Evolutionary conservation across 2,797 vertebrate species (phyloP), one percentile per base, ranked within the genome.

Genomic region (Pempheris klunzingeri): DNA sequence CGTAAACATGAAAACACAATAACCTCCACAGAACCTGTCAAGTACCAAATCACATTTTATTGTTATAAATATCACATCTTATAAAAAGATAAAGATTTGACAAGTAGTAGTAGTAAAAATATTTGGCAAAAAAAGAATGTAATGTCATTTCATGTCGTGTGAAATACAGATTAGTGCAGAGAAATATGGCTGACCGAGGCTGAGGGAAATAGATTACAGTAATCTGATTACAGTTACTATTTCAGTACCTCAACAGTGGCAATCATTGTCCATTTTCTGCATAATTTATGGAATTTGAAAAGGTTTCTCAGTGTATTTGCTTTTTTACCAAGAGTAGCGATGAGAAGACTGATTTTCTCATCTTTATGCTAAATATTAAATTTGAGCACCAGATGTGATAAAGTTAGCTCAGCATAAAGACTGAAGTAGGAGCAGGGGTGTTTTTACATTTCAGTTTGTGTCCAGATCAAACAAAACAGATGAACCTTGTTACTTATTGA

Each of bases 51-150:
- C 93, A 93, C 88, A 90, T 94, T 94, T 95, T 94, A 94, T 94
- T 94, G 91, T 93, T 94, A 94, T 95, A 95, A 94, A 95, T 95
- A 95, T 94, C 89, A 93, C 91, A 90, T 92, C 80, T 92, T 93
- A 84, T 88, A 93, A 94, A 91, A 94, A 91, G 85, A 89, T 89
- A 88, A 90, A 78, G 83, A 86, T 90, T 85, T 84, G 18, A 91
- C 82, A 81, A 84, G 75, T 81, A 83, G 75, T 52, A 77, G 84
- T 79, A 77, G 73, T 77, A 88, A 85, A 89, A 84, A 80, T 81
- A 84, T 75, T 80, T 84, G 84, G 69, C 74, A 69, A 77, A 75
- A 77, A 77, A 68, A 43, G 12, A 52, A 43, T 24, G 81, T 69
- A 75, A 65, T 22, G 34, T 43, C 73, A 73, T 69, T 82, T 78